phyloP scores from a whole-genome alignment of 2,797 vertebrate genomes.

The Peromyscus eremicus region DNA sequence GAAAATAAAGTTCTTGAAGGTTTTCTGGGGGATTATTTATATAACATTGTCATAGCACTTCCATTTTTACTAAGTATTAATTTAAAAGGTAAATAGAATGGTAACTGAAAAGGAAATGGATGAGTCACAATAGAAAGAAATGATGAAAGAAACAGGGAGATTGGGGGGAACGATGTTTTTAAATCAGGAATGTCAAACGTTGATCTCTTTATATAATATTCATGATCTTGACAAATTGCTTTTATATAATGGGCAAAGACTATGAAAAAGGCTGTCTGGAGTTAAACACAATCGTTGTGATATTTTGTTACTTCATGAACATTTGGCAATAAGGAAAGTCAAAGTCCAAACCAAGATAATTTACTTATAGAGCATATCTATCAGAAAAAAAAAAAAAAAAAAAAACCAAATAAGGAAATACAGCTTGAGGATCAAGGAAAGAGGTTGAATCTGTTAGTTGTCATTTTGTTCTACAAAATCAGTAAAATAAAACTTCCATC shows the following conservation, averaged over 20 bases:
- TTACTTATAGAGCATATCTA: neutral
- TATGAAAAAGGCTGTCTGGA: constrained; percentile 35
- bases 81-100: constrained; percentile 64
- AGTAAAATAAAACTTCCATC: neutral
- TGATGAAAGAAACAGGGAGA: neutral
- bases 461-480: neutral
- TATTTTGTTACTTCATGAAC: constrained; percentile 35
- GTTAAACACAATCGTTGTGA: constrained; percentile 45
- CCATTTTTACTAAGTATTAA: constrained; percentile 59
- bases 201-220: constrained; percentile 59
- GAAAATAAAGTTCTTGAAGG: constrained; percentile 70
- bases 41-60: constrained; percentile 46
- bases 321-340: constrained; percentile 28
- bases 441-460: neutral
- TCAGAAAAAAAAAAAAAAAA: constrained; percentile 20
- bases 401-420: neutral
- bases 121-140: constrained; percentile 54
- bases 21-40: constrained; percentile 68
- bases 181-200: constrained; percentile 67
- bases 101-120: constrained; percentile 58
- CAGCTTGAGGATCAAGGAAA: neutral
- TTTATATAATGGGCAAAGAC: constrained; percentile 62
- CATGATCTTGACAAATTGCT: constrained; percentile 32
- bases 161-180: constrained; percentile 46
- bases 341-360: constrained; percentile 17